A percentile compares a stretch with the other conserved stretches of the same genome.
phyloP scores from a whole-genome alignment of 2,113 vertebrate genomes.

The Eulacestoma nigropectus region DNA sequence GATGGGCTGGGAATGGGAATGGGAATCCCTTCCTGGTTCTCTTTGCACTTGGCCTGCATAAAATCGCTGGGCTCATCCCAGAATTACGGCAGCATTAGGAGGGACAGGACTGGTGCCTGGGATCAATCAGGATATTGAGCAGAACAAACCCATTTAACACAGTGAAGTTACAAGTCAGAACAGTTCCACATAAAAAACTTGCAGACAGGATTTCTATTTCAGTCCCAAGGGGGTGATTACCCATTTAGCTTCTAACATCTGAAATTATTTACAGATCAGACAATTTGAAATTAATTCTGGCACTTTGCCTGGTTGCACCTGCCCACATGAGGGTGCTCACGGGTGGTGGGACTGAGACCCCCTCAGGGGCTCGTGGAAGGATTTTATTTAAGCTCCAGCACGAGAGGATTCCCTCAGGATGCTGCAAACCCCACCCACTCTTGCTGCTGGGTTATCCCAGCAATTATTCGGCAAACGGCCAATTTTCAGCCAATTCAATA shows the following conservation, averaged over 20 bases:
- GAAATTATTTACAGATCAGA: background rate
- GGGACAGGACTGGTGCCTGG: background rate
- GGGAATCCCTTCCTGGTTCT: background rate
- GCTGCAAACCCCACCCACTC: background rate
- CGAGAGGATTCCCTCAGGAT: background rate
- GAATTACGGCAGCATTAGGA: background rate
- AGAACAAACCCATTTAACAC: background rate
- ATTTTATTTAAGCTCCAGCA: background rate
- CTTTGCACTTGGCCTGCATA: background rate
- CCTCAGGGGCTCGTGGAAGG: fast-evolving
- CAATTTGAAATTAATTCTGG: background rate
- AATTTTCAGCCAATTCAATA: background rate
- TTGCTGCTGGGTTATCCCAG: background rate
- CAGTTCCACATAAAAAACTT: background rate
- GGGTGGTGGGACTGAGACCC: background rate
- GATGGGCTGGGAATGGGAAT: background rate
- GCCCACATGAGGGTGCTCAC: background rate
- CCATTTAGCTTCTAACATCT: background rate
- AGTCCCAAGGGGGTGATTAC: background rate
- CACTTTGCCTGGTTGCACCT: background rate
- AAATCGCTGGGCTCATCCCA: background rate
- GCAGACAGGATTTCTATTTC: background rate
- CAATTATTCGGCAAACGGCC: background rate
- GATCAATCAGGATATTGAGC: background rate
- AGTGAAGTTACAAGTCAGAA: background rate